phyloP scores from a whole-genome alignment of 2,888 invertebrate species.

The Harmothoe impar region DNA sequence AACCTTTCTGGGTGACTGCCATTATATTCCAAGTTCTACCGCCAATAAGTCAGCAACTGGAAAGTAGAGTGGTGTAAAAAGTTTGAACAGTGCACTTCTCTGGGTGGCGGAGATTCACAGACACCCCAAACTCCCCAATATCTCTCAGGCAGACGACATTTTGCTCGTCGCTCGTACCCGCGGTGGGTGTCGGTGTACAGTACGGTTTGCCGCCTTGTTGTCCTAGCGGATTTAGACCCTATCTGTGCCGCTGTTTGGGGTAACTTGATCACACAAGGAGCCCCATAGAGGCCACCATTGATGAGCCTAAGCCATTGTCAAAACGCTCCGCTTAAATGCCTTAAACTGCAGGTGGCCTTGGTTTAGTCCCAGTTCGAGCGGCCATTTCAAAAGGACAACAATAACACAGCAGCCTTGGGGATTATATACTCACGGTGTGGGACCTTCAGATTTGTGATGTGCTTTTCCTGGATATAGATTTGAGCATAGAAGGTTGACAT shows the following conservation, averaged over 20 bases:
- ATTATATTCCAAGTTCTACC: too few relatives aligned
- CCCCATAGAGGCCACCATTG: slow-evolving; percentile 28
- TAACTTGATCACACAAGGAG: slow-evolving; percentile 34
- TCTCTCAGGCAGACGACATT: neutral
- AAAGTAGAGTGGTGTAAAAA: too few relatives aligned
- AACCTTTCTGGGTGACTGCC: too few relatives aligned
- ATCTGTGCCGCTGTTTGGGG: slow-evolving; percentile 37
- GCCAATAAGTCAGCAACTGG: too few relatives aligned
- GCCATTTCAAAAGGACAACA: neutral
- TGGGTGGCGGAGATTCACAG: neutral
- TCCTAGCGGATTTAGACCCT: slow-evolving; percentile 35
- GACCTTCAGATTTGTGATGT: too few relatives aligned
- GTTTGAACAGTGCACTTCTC: neutral
- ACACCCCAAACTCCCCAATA: neutral
- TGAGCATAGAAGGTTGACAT: too few relatives aligned
- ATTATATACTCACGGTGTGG: too few relatives aligned
- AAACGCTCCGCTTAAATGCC: slow-evolving; percentile 16
- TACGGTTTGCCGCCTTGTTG: neutral
- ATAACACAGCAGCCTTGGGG: neutral
- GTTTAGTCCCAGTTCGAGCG: neutral
- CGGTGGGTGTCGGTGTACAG: slow-evolving; percentile 28
- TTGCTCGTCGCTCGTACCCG: neutral
- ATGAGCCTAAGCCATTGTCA: slow-evolving; percentile 43
- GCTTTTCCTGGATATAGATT: too few relatives aligned
- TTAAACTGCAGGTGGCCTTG: slow-evolving; percentile 13